phyloP scores from a whole-genome alignment of 2,888 invertebrate species.

The Papilio demoleus region DNA sequence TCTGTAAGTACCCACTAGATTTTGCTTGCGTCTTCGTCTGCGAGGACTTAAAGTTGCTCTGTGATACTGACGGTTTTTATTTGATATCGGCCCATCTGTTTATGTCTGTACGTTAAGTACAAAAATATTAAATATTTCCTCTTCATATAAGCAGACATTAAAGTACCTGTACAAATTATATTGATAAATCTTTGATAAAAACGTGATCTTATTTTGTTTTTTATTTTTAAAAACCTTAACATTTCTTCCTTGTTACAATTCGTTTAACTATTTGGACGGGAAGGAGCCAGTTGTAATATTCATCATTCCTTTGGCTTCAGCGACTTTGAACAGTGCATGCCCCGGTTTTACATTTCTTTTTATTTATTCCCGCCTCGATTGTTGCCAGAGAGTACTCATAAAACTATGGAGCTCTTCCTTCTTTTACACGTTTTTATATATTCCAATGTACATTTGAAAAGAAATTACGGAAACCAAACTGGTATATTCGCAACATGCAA shows the following conservation, averaged over 20 bases:
- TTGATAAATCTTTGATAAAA: too few species aligned
- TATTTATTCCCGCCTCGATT: constrained; percentile 75
- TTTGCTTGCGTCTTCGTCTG: not conserved
- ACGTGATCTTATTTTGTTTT: constrained; percentile 47
- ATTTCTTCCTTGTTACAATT: constrained; percentile 48
- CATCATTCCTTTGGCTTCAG: constrained; percentile 73
- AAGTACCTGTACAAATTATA: too few species aligned
- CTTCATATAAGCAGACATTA: too few species aligned
- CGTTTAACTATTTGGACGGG: constrained; percentile 62
- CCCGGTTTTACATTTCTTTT: constrained; percentile 62
- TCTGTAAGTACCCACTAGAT: not conserved
- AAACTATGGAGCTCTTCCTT: constrained; percentile 70
- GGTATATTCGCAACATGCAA: not conserved
- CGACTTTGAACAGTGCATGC: constrained; percentile 76
- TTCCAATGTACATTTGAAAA: constrained; percentile 66
- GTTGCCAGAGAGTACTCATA: constrained; percentile 75
- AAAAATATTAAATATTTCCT: too few species aligned
- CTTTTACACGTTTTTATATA: constrained; percentile 76
- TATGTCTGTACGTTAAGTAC: too few species aligned
- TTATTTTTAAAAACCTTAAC: constrained; percentile 38
- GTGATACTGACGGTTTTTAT: too few species aligned
- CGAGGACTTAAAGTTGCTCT: too few species aligned
- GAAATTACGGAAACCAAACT: constrained; percentile 52
- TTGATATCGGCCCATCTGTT: too few species aligned
- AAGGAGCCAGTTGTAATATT: constrained; percentile 72